Evolutionary conservation across 64 coral and sea anemone genomes (phyloP).

Genomic region (Stichodactyla mertensii): DNA sequence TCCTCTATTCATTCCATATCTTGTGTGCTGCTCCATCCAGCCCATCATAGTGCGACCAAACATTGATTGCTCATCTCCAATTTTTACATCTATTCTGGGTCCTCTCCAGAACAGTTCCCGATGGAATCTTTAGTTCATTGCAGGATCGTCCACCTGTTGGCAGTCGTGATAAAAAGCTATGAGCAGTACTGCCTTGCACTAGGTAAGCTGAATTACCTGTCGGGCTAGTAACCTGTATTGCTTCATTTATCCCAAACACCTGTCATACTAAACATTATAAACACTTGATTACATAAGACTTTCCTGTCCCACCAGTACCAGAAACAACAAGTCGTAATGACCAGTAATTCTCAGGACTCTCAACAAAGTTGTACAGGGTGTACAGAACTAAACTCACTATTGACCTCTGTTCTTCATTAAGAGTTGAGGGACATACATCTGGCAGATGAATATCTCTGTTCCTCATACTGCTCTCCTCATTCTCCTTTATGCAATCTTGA

Average conservation of each 20-base stretch:
- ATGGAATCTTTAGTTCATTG: slow-evolving; percentile 27
- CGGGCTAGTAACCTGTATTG: slow-evolving; percentile 29
- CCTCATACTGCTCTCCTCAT: not conserved
- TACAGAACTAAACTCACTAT: slow-evolving; percentile 29
- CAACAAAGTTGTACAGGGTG: slow-evolving; percentile 27
- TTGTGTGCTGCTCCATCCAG: slow-evolving; percentile 41
- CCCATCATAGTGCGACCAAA: slow-evolving; percentile 37
- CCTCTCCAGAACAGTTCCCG: slow-evolving; percentile 20
- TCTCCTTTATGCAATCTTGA: slow-evolving; percentile 5
- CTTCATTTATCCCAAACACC: slow-evolving; percentile 19
- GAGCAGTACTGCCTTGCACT: slow-evolving; percentile 38
- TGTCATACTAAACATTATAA: slow-evolving; percentile 7
- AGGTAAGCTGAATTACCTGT: slow-evolving; percentile 39
- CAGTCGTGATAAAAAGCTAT: slow-evolving; percentile 38
- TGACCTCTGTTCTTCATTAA: slow-evolving; percentile 21
- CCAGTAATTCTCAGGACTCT: slow-evolving; percentile 1
- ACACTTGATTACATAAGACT: slow-evolving; percentile 46
- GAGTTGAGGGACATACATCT: slow-evolving; percentile 22
- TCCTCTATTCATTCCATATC: slow-evolving; percentile 30
- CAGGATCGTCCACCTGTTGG: slow-evolving; percentile 24
- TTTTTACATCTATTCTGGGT: slow-evolving; percentile 38
- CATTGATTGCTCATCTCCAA: slow-evolving; percentile 38
- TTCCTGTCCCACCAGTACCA: slow-evolving; percentile 38
- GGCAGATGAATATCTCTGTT: not conserved
- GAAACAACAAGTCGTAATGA: slow-evolving; percentile 41